These are phyloP conservation scores for Halocynthia roretzi DNA, from an alignment of 23 tunicate species.

Conservation along the genomic window DNA sequence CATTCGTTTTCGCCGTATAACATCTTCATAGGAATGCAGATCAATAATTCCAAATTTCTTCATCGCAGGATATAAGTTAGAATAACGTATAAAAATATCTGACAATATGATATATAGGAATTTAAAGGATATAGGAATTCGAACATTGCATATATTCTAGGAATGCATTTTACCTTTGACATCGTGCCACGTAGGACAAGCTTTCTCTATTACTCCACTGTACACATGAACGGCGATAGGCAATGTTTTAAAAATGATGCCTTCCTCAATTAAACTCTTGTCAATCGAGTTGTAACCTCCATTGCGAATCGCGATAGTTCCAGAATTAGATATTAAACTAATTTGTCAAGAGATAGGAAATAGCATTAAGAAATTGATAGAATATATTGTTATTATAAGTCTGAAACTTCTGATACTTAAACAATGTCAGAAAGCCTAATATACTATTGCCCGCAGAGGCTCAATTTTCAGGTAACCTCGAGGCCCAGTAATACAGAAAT, in stretches of 20 bases:
- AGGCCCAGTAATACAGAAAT: no score
- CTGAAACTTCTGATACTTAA: no score
- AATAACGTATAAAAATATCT: constrained; percentile 50
- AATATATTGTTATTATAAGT: no score
- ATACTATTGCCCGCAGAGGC: no score
- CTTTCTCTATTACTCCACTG: constrained; percentile 24
- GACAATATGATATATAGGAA: background rate
- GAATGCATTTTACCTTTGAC: constrained; percentile 14
- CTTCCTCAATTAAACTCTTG: background rate
- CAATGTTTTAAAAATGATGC: background rate
- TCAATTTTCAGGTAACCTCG: no score
- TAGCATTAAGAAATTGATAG: no score
- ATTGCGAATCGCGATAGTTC: no score
- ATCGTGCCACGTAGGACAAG: constrained; percentile 70
- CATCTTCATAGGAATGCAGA: constrained; percentile 38
- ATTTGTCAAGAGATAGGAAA: no score
- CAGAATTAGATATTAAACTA: no score
- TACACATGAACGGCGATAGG: background rate
- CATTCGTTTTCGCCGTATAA: constrained; percentile 18
- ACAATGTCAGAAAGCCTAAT: no score
- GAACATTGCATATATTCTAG: no score
- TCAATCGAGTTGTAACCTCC: background rate
- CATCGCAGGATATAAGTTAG: constrained; percentile 66
- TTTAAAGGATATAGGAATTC: no score
- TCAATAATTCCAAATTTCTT: constrained; percentile 44